Evolutionary conservation across 2,888 invertebrate genomes (phyloP).

Genomic region (Liposcelis brunnea): DNA sequence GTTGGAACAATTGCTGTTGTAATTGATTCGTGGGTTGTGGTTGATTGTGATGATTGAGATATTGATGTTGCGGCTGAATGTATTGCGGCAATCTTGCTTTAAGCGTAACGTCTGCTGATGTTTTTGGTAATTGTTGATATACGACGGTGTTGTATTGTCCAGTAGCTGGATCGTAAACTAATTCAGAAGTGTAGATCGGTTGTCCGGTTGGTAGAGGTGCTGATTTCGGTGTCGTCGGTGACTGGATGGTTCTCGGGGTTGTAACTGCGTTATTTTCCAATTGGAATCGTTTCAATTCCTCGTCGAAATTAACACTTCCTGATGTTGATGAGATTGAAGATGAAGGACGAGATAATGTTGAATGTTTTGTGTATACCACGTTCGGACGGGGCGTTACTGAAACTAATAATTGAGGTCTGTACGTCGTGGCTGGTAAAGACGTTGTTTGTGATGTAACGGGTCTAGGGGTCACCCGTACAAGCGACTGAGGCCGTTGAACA

Average conservation of each 20-base stretch:
- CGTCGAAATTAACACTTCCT: conserved; percentile 40
- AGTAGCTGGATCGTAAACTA: conserved; percentile 56
- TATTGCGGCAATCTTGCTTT: conserved; percentile 60
- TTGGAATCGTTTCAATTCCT: conserved; percentile 57
- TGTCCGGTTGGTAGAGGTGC: conserved; percentile 28
- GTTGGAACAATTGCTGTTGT: conserved; percentile 35
- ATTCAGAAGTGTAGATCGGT: conserved; percentile 59
- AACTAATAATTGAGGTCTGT: conserved; percentile 36
- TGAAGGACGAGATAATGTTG: conserved; percentile 17
- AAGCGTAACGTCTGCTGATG: conserved; percentile 48
- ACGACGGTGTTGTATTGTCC: conserved; percentile 64
- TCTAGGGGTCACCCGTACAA: conserved; percentile 42
- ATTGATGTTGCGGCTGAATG: conserved; percentile 32
- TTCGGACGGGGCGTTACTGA: conserved; percentile 9
- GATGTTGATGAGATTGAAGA: conserved; percentile 21
- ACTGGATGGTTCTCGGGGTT: conserved; percentile 15
- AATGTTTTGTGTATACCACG: conserved; percentile 6
- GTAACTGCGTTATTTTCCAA: conserved; percentile 38
- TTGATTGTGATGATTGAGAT: conserved; percentile 9
- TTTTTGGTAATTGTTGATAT: conserved; percentile 53
- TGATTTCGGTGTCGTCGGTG: conserved; percentile 14
- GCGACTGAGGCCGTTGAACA: conserved; percentile 25
- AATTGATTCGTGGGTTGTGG: conserved; percentile 22
- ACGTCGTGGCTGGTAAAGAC: conserved; percentile 44
- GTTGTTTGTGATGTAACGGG: conserved; percentile 27